Base-by-base conservation (phyloP, 2,113 vertebrate species). In the Etheostoma spectabile region DNA sequence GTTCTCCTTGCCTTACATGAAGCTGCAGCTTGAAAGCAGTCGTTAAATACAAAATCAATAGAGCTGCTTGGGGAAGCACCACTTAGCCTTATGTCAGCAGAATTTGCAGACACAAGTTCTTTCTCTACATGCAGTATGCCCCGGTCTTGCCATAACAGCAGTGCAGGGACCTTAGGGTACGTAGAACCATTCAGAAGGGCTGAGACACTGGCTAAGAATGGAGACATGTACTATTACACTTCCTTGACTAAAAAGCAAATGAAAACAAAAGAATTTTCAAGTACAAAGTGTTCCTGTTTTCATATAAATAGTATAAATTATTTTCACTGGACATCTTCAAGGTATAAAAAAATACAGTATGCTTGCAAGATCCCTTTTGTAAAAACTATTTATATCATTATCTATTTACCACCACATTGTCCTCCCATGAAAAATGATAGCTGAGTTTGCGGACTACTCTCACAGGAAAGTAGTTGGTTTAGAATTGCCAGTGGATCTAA, bases 401-500 rank as follows among this genome's bases (percentile, higher is more conserved):
- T 55, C 8, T 75, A 30, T 82, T 1, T 70, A 67, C 45, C 8
- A 30, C 33, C 42, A 59, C 56, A 64, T 27, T 66, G 24, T 78
- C 30, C 30, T 33, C 8, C 7, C 33, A 63, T 67, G 30, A 63
- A 69, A 80, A 79, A 76, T 55, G 16, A 57, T 11, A 74, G 73
- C 75, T 67, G 74, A 66, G 55, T 81, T 74, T 72, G 49, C 24
- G 15, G 59, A 66, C 49, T 64, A 57, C 56, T 81, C 80, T 88
- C 68, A 49, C 59, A 68, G 79, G 24, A 76, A 78, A 83, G 51
- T 42, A 67, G 57, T 48, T 62, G 75, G 75, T 89, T 88, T 87
- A 75, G 74, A 79, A 72, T 84, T 69, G 78, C 73, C 57, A 60
- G 51, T 57, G 53, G 30, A 68, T 83, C 91, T 92, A 91, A 93